phyloP scores from a whole-genome alignment of 2,797 vertebrate genomes.

The Rousettus madagascariensis region DNA sequence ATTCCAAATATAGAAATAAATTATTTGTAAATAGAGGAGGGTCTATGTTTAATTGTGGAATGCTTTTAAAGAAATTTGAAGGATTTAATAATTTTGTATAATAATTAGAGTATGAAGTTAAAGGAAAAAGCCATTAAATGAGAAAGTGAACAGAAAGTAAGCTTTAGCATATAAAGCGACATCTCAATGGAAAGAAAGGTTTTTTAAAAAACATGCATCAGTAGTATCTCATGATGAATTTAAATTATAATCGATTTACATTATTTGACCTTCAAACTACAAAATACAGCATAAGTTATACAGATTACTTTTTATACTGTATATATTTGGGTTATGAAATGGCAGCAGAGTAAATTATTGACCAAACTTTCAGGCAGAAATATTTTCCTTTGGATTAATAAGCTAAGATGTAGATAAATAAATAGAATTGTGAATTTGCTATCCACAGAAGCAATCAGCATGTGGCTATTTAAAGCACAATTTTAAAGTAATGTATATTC shows the following conservation, averaged over 20 bases:
- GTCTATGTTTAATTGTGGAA: neutral
- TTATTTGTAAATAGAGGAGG: neutral
- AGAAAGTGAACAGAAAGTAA: neutral
- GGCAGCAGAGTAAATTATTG: neutral
- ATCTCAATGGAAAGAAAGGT: neutral
- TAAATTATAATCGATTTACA: neutral
- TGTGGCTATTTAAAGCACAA: neutral
- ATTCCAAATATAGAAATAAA: neutral
- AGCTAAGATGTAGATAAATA: neutral
- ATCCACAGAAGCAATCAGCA: neutral
- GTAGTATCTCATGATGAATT: neutral
- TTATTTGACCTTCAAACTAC: neutral
- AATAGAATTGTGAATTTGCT: neutral
- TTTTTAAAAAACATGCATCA: neutral
- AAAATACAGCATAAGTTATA: neutral
- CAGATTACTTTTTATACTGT: neutral
- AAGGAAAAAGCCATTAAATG: neutral
- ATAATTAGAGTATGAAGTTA: neutral
- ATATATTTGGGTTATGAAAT: slow-evolving; percentile 23
- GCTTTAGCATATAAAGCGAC: neutral
- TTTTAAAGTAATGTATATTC: neutral
- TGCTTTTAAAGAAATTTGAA: neutral
- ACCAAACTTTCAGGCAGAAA: neutral
- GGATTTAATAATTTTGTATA: neutral
- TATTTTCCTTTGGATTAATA: neutral